phyloP scores from a whole-genome alignment of 2,888 invertebrate species.

The Unio delphinus region DNA sequence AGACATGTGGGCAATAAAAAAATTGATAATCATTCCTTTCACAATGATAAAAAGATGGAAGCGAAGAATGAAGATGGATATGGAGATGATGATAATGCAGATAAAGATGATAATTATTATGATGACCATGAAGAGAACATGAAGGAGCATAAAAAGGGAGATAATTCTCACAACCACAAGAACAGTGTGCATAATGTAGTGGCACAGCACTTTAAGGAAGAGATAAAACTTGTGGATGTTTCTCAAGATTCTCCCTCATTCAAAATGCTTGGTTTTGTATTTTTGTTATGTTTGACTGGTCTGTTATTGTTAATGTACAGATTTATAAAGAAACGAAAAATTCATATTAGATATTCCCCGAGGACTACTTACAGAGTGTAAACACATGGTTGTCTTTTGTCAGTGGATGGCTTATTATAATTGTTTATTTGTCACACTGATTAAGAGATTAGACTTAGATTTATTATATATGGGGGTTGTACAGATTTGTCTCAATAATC shows the following conservation, averaged over 20 bases:
- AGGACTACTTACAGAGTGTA: slow-evolving; percentile 6
- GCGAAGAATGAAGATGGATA: slow-evolving; percentile 34
- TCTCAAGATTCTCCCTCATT: slow-evolving; percentile 13
- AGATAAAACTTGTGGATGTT: slow-evolving; percentile 2
- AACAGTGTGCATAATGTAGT: not conserved
- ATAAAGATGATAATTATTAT: not conserved
- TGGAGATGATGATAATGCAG: slow-evolving; percentile 37
- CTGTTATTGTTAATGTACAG: slow-evolving; percentile 54
- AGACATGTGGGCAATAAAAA: slow-evolving; percentile 18
- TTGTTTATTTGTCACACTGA: no score
- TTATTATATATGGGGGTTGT: no score
- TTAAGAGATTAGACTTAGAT: no score
- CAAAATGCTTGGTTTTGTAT: slow-evolving; percentile 36
- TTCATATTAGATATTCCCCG: slow-evolving; percentile 48
- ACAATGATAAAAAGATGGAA: slow-evolving; percentile 44
- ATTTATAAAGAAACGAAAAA: slow-evolving; percentile 54
- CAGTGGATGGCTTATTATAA: no score
- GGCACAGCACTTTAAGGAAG: slow-evolving; percentile 8
- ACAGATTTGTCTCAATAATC: no score
- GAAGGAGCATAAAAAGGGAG: slow-evolving; percentile 12
- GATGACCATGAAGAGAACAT: slow-evolving; percentile 9
- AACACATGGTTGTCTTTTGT: no score
- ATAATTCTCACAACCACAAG: slow-evolving; percentile 3
- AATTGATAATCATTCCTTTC: slow-evolving; percentile 20
- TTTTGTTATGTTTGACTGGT: slow-evolving; percentile 41